These are phyloP conservation scores for Thera britannica DNA, from an alignment of 2,888 invertebrate species.

Conservation along the genomic window DNA sequence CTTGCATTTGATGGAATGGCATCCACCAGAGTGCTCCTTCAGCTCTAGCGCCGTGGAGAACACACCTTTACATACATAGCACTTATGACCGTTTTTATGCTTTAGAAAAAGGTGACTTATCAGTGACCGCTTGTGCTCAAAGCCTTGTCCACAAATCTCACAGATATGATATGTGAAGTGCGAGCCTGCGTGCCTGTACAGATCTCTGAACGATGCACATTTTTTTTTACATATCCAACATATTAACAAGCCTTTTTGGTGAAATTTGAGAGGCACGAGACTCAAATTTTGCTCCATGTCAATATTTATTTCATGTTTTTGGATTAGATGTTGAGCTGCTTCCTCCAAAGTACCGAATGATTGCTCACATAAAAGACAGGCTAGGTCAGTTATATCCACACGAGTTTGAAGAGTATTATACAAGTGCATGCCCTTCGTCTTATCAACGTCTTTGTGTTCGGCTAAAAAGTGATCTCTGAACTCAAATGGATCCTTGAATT, in stretches of 20 bases:
- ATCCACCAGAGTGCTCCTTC: conserved; percentile 12
- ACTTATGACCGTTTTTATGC: conserved; percentile 16
- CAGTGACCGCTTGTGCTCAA: conserved; percentile 7
- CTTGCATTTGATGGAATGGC: conserved; percentile 10
- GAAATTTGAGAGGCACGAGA: conserved; percentile 25
- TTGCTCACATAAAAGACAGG: conserved; percentile 31
- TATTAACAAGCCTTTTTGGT: conserved; percentile 3
- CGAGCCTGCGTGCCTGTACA: conserved; percentile 36
- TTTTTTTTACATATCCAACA: conserved; percentile 24
- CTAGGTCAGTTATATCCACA: conserved; percentile 35
- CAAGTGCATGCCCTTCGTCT: conserved; percentile 27
- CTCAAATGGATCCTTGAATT: conserved; percentile 27
- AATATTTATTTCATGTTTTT: conserved; percentile 24
- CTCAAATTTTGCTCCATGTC: conserved; percentile 24
- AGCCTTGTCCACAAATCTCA: conserved; percentile 27
- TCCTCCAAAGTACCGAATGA: conserved; percentile 24
- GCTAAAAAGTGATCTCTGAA: conserved; percentile 37
- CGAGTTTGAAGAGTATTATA: conserved; percentile 24
- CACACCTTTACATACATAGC: conserved; percentile 11
- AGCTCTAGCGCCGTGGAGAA: conserved; percentile 6
- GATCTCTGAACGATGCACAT: conserved; percentile 25
- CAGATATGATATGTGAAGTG: conserved; percentile 38
- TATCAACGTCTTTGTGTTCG: conserved; percentile 35
- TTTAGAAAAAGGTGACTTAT: conserved; percentile 5
- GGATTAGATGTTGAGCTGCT: conserved; percentile 26